phyloP scores from a whole-genome alignment of 1,140 invertebrate genomes.

The Periplaneta americana region DNA sequence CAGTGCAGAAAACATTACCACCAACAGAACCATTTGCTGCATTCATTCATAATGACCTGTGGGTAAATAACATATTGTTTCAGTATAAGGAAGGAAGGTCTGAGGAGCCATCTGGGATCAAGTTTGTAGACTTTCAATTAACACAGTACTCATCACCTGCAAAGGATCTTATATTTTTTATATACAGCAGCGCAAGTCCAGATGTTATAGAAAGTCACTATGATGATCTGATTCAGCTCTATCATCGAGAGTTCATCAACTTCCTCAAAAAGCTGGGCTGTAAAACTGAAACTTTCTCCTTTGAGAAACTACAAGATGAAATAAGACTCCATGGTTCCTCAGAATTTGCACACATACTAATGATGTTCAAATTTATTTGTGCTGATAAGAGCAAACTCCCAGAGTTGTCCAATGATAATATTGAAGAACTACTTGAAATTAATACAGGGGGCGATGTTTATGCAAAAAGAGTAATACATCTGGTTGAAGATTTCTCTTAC shows the following conservation, averaged over 20 bases:
- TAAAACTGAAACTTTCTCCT: background rate
- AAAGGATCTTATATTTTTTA: slow-evolving; percentile 10
- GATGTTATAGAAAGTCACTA: background rate
- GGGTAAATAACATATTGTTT: slow-evolving; percentile 18
- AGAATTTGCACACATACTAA: background rate
- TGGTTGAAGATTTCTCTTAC: background rate
- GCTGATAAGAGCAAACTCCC: background rate
- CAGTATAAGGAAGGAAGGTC: background rate
- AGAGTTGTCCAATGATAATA: background rate
- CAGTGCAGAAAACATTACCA: background rate
- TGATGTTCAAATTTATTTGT: background rate
- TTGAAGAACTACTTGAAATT: background rate
- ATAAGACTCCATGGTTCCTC: background rate
- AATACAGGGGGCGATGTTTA: background rate
- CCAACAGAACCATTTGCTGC: slow-evolving; percentile 19
- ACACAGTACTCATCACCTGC: slow-evolving; percentile 10
- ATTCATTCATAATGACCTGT: slow-evolving; percentile 15
- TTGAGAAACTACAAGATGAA: background rate
- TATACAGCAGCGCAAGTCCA: background rate
- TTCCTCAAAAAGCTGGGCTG: background rate
- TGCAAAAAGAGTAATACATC: background rate
- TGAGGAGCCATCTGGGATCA: background rate
- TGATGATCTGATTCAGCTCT: slow-evolving; percentile 7
- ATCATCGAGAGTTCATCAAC: slow-evolving; percentile 6
- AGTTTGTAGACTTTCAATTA: slow-evolving; percentile 16